phyloP scores from a whole-genome alignment of 2,888 invertebrate species.

The Microplitis deprimator region DNA sequence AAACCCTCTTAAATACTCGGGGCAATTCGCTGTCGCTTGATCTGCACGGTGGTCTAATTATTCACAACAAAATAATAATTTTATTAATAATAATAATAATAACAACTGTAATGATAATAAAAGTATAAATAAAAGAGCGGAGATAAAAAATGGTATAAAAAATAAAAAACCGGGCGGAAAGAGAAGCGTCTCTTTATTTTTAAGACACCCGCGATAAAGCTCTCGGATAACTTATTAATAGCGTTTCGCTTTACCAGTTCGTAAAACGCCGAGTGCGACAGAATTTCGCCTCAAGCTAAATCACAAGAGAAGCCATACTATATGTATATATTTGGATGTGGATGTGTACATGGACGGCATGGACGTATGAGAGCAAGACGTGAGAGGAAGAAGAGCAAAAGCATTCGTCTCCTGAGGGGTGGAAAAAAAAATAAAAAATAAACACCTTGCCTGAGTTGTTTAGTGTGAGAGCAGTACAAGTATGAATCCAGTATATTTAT shows the following conservation, averaged over 20 bases:
- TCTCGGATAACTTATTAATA: slow-evolving; percentile 37
- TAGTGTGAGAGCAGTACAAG: slow-evolving; percentile 1
- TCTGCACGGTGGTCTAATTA: slow-evolving; percentile 43
- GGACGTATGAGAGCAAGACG: slow-evolving; percentile 8
- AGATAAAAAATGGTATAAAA: slow-evolving; percentile 17
- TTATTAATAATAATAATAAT: neutral
- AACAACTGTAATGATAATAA: neutral
- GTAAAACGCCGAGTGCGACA: slow-evolving; percentile 35
- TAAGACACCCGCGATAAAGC: slow-evolving; percentile 36
- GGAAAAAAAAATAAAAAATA: slow-evolving; percentile 21
- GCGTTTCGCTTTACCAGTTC: slow-evolving; percentile 32
- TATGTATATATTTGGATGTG: neutral
- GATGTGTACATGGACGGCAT: neutral
- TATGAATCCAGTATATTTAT: neutral
- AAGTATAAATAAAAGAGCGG: slow-evolving; percentile 6
- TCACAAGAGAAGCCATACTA: slow-evolving; percentile 21
- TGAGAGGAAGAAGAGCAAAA: neutral
- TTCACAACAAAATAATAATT: slow-evolving; percentile 20
- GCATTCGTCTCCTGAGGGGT: slow-evolving; percentile 38
- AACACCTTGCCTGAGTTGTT: neutral
- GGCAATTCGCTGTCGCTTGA: slow-evolving; percentile 19
- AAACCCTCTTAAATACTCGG: slow-evolving; percentile 10
- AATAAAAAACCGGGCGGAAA: slow-evolving; percentile 45
- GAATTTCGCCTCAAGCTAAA: slow-evolving; percentile 33
- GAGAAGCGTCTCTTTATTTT: slow-evolving; percentile 16